Evolutionary conservation across 64 coral and sea anemone species (phyloP), one percentile per base, ranked within the genome.

Genomic region (Montipora sp.): DNA sequence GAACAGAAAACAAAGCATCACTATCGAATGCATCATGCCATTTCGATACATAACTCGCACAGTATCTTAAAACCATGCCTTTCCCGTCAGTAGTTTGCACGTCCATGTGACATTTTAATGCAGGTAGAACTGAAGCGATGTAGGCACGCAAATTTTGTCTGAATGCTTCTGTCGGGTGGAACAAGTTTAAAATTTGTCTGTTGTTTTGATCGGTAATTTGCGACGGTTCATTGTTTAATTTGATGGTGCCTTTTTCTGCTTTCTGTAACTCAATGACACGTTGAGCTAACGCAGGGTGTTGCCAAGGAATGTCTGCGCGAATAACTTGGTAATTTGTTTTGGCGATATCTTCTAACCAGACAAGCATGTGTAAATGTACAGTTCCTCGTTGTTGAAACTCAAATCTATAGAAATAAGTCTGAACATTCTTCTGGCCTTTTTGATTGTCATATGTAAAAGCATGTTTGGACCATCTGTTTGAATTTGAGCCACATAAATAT

Each of bases 341-440:
- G 5, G 21, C 4, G 3, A 91, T 3, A 10, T 88, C 80, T 80
- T 91, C 70, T 5, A 95, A 69, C 89, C 94, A 95, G 4, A 95
- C 94, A 50, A 95, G 80, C 5, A 91, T 21, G 60, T 95, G 88
- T 1, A 87, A 24, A 44, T 95, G 88, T 12, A 80, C 88, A 55
- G 94, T 91, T 0, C 89, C 89, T 48, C 89, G 50, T n/a, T 85
- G 77, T 80, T 91, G 93, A 75, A 95, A 95, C 43, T 95, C 88
- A 16, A 95, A 79, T 3, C 88, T 55, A 68, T 90, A 90, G 51
- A 87, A 90, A 16, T 80, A 95, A 0, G 88, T 95, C 3, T 59
- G 36, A 0, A 89, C 73, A 66, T 94, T 94, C 19, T 9, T 48
- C 0, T 1, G 3, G 8, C 23, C 58, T 22, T 18, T 14, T 0